Evolutionary conservation across 2,797 vertebrate genomes (phyloP).

Genomic region (Catharus ustulatus): DNA sequence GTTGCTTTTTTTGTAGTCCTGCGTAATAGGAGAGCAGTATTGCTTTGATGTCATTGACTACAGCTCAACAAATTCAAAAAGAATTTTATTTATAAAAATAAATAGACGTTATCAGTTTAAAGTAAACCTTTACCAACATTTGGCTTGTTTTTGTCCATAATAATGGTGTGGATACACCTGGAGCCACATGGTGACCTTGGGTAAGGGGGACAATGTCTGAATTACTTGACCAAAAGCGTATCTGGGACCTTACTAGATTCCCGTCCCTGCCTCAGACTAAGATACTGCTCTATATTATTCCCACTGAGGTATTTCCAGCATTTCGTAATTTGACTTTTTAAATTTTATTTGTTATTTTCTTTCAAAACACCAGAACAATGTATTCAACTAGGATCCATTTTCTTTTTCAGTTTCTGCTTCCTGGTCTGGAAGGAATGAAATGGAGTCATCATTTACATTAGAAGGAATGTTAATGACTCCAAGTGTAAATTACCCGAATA

Average conservation of each 20-base stretch:
- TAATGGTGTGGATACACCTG: neutral
- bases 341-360: neutral
- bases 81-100: neutral
- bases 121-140: neutral
- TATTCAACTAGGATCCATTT: neutral
- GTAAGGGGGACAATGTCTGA: neutral
- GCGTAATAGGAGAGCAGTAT: neutral
- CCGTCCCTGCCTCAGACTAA: neutral
- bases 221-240: neutral
- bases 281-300: neutral
- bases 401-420: neutral
- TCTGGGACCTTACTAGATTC: neutral
- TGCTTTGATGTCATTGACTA: constrained; percentile 23
- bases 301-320: neutral
- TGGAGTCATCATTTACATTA: neutral
- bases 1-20: neutral
- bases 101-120: neutral
- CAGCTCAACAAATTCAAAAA: neutral
- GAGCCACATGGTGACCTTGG: neutral
- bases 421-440: neutral
- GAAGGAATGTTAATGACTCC: neutral
- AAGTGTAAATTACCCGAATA: constrained; percentile 17
- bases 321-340: neutral
- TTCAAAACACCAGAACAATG: neutral
- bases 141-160: neutral